Evolutionary conservation across 2,797 vertebrate genomes (phyloP).

Genomic region (Falco concolor): DNA sequence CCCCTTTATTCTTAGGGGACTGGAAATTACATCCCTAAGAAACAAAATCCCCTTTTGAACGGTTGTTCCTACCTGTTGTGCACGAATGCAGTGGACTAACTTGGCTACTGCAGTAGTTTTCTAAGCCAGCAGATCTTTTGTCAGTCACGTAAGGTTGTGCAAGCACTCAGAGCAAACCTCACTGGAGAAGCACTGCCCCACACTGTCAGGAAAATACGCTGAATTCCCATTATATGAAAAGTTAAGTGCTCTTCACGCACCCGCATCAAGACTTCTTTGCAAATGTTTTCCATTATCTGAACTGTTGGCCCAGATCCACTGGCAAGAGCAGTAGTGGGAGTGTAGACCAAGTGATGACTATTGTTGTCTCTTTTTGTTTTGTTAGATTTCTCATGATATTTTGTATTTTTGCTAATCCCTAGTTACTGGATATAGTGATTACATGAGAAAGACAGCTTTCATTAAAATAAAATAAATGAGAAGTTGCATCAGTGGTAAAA

Average conservation of each 20-base stretch:
- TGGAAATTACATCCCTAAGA: background rate
- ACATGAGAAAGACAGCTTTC: background rate
- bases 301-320: background rate
- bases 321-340: background rate
- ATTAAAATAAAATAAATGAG: background rate
- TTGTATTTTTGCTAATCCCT: constrained; percentile 5
- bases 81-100: background rate
- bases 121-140: background rate
- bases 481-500: background rate
- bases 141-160: background rate
- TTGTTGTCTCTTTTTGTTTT: background rate
- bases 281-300: constrained; percentile 43
- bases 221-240: background rate
- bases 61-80: background rate
- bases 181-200: constrained; percentile 7
- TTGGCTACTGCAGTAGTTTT: background rate
- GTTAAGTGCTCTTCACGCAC: background rate
- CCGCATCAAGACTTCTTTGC: background rate
- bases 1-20: background rate
- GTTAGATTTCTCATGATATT: background rate
- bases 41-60: background rate
- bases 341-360: background rate
- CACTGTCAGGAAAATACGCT: constrained; percentile 4
- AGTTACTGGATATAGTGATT: background rate
- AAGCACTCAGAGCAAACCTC: background rate